Evolutionary conservation across 2,888 invertebrate genomes (phyloP).

Genomic region (Cryptocheilus praepositus): DNA sequence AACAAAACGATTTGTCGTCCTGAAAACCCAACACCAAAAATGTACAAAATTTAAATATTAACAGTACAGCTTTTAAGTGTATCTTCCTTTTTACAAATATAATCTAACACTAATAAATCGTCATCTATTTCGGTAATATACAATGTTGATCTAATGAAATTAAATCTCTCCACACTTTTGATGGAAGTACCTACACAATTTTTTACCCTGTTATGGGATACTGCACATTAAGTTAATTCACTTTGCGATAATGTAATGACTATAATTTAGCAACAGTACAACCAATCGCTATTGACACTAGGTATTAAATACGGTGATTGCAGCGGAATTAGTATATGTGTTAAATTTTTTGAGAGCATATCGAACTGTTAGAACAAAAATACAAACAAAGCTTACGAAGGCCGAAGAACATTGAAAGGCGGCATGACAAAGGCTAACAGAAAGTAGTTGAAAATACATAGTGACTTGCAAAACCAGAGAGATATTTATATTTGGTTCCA

Average conservation of each 20-base stretch:
- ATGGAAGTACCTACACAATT: too few relatives aligned
- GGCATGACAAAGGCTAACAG: too few relatives aligned
- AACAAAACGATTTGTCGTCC: conserved; percentile 39
- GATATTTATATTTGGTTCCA: conserved; percentile 33
- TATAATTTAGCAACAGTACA: not conserved
- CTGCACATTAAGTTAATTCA: conserved; percentile 1
- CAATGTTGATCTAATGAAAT: conserved; percentile 44
- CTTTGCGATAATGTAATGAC: conserved; percentile 13
- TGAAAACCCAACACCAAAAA: conserved; percentile 60
- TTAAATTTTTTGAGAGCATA: too few relatives aligned
- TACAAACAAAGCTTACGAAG: conserved; percentile 21
- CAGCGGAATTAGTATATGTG: too few relatives aligned
- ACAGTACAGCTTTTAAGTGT: conserved; percentile 58
- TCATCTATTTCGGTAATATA: conserved; percentile 57
- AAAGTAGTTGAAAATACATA: conserved; percentile 22
- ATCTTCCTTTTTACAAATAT: conserved; percentile 62
- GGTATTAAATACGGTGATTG: too few relatives aligned
- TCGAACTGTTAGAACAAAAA: conserved; percentile 3
- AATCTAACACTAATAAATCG: conserved; percentile 59
- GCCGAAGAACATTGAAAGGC: not conserved
- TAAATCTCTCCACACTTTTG: too few relatives aligned
- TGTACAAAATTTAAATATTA: conserved; percentile 67
- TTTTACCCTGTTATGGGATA: too few relatives aligned
- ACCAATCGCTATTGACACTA: too few relatives aligned
- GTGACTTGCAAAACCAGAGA: conserved; percentile 27